Evolutionary conservation across 23 tunicate species (phyloP), one percentile per base, ranked within the genome.

Genomic region (Ciona savignyi): DNA sequence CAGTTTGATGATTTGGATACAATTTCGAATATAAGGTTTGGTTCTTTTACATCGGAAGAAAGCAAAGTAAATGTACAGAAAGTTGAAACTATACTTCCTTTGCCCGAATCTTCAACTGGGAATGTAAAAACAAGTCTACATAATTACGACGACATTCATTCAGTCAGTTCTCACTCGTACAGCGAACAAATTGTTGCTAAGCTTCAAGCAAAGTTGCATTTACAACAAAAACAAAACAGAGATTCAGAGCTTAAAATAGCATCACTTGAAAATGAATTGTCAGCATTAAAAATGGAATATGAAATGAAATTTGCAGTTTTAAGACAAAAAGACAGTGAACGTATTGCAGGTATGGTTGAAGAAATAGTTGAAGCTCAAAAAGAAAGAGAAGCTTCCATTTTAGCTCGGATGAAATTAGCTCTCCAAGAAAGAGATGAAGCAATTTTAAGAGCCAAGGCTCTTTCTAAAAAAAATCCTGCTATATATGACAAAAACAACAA

Each of bases 361-460:
- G 89, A 81, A 73, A 80, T 89, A 4, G 60, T 76, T 25, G 65
- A 62, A 25, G 88, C 96, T 22, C 89, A 89, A 69, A 76, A 81
- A 65, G 81, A 78, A 56, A 66, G 96, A 56, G 96, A 89, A 69
- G 35, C 33, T 28, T 83, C 96, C 19, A 61, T 89, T 71, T 61
- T 83, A 21, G 78, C 77, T 4, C 68, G 96, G 28, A 27, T 89
- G 9, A 78, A 82, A 74, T 48, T 77, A 23, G 96, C 96, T 27
- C 34, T 49, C 3, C 84, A 78, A 51, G 89, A 89, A 27, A 78
- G 88, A 68, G 96, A 89, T 70, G 88, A 89, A 63, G 96, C 96
- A 56, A 23, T 83, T 30, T 35, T 89, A 32, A 67, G 86, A 35
- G 84, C 85, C 26, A 89, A 89, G 42, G 96, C 96, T 27, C 65